Conservation (phyloP, 2,888 invertebrate genomes). For the Lydus trimaculatus region DNA sequence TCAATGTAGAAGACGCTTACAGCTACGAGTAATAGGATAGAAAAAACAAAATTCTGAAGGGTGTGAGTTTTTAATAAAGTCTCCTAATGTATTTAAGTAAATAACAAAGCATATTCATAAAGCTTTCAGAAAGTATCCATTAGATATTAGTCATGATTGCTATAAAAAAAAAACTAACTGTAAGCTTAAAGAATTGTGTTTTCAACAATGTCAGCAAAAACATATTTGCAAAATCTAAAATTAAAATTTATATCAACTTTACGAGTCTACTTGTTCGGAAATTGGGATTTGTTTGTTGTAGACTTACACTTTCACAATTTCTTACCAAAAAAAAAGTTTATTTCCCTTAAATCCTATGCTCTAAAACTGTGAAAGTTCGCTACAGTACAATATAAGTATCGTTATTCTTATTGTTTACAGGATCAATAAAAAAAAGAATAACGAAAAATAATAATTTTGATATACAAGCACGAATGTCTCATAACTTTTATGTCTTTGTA, state of each 20-base stretch:
- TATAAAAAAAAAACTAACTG: too few relatives aligned
- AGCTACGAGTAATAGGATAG: too few relatives aligned
- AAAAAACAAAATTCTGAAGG: too few relatives aligned
- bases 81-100: too few relatives aligned
- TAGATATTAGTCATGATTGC: too few relatives aligned
- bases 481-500: background rate
- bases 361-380: background rate
- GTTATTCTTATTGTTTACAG: background rate
- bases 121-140: too few relatives aligned
- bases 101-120: too few relatives aligned
- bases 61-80: too few relatives aligned
- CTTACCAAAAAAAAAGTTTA: background rate
- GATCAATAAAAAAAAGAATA: constrained; percentile 4
- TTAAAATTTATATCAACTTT: background rate
- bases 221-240: background rate
- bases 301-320: background rate
- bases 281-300: background rate
- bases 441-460: background rate
- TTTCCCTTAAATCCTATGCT: background rate
- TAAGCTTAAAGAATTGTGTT: too few relatives aligned
- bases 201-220: background rate
- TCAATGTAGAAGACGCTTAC: too few relatives aligned
- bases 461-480: background rate
- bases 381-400: background rate
- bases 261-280: background rate